phyloP scores from a whole-genome alignment of 1,140 invertebrate species.

The Helicoverpa zea region DNA sequence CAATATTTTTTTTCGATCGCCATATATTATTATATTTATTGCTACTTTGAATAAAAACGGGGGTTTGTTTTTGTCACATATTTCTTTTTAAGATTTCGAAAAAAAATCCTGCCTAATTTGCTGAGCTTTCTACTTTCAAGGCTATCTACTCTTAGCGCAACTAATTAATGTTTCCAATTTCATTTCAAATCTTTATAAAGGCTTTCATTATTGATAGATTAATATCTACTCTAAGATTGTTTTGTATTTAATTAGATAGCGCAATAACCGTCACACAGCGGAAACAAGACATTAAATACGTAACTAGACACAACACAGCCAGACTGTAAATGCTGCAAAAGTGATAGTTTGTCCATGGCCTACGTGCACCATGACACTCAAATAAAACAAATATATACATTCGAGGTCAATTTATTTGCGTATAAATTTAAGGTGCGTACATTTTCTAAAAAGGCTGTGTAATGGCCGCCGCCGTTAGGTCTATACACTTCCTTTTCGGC shows the following conservation, averaged over 20 bases:
- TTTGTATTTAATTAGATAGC: no score
- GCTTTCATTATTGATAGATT: no score
- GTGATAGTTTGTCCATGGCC: constrained; percentile 33
- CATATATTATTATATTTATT: constrained; percentile 3
- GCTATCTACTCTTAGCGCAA: no score
- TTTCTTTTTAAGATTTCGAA: no score
- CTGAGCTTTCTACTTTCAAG: no score
- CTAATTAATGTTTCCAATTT: no score
- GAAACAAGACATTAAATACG: not conserved
- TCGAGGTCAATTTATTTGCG: constrained; percentile 42
- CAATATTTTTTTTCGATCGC: not conserved
- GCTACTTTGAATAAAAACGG: not conserved
- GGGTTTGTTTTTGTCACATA: not conserved
- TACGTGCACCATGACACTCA: constrained; percentile 24
- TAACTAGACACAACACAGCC: not conserved
- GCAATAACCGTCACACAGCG: no score
- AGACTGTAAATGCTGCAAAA: not conserved
- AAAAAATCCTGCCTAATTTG: no score
- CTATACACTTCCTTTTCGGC: constrained; percentile 72
- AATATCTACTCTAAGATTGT: no score
- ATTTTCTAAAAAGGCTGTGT: constrained; percentile 45
- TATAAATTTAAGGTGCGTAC: constrained; percentile 38
- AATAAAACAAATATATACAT: not conserved
- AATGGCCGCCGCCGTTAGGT: constrained; percentile 57
- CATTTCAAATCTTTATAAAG: no score